Conservation (phyloP, 2,113 vertebrate genomes). For the Turdus rufiventris region DNA sequence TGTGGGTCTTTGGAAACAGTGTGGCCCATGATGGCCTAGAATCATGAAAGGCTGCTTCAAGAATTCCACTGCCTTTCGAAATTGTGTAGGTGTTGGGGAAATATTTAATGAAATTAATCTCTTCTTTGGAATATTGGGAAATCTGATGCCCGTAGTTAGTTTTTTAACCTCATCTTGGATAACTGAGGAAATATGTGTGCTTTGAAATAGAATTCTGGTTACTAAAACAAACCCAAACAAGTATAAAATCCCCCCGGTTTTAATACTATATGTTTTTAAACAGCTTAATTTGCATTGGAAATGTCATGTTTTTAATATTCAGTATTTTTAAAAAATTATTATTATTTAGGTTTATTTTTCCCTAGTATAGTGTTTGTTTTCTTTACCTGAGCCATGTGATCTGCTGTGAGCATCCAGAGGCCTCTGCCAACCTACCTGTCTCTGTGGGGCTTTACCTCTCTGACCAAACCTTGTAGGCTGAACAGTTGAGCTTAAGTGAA, state of each 20-base stretch:
- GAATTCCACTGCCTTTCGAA: not conserved
- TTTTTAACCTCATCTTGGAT: not conserved
- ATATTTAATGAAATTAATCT: not conserved
- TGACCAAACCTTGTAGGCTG: not conserved
- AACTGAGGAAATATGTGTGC: not conserved
- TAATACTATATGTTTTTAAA: not conserved
- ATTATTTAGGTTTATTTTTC: not conserved
- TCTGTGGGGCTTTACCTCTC: not conserved
- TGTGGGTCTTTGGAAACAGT: not conserved
- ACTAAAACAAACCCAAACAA: rapidly evolving
- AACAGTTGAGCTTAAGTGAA: not conserved
- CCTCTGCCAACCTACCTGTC: not conserved
- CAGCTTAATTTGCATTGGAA: not conserved
- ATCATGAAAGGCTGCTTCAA: not conserved
- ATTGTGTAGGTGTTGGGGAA: not conserved
- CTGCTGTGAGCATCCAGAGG: not conserved
- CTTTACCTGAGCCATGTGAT: not conserved
- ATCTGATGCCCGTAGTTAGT: not conserved
- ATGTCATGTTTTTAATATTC: not conserved
- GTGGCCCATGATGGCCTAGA: not conserved
- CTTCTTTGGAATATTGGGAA: not conserved
- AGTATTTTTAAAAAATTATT: not conserved
- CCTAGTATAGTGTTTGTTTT: not conserved
- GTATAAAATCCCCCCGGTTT: not conserved
- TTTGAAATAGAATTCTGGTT: not conserved